Evolutionary conservation across 2,113 vertebrate species (phyloP).

Genomic region (Pelecanus crispus): DNA sequence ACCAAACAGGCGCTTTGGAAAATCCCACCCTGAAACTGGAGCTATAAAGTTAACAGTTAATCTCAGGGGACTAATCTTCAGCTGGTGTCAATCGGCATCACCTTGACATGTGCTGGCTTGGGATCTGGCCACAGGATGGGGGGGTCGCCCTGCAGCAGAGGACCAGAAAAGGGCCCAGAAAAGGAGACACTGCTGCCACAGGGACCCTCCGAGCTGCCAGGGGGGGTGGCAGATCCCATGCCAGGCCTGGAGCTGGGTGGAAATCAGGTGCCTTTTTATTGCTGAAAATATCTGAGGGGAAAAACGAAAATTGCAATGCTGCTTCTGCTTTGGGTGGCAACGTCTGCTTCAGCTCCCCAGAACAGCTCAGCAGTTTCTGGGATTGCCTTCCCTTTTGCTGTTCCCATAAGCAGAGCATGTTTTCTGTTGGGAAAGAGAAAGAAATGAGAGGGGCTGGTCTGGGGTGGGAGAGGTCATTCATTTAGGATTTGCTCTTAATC

Average conservation of each 20-base stretch:
- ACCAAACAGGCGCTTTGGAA: background rate
- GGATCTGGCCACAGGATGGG: background rate
- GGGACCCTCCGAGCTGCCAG: background rate
- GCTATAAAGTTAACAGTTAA: background rate
- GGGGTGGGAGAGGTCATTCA: background rate
- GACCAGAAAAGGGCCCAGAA: background rate
- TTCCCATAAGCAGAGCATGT: rapidly evolving
- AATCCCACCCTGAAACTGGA: background rate
- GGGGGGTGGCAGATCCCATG: background rate
- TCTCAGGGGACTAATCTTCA: background rate
- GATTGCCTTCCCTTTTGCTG: background rate
- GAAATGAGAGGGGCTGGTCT: background rate
- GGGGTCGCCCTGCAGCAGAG: background rate
- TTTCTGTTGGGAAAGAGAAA: background rate
- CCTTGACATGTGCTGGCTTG: background rate
- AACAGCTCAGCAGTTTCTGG: background rate
- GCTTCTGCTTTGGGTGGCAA: background rate
- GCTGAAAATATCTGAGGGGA: background rate
- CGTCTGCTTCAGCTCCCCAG: background rate
- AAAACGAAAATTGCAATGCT: background rate
- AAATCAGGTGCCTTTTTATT: background rate
- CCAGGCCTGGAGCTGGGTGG: background rate
- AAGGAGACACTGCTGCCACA: rapidly evolving
- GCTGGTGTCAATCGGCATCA: background rate
- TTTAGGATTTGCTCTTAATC: slow-evolving; percentile 11